Evolutionary conservation across 2,888 invertebrate species (phyloP), one percentile per base, ranked within the genome.

Genomic region (Branchellion lobata): DNA sequence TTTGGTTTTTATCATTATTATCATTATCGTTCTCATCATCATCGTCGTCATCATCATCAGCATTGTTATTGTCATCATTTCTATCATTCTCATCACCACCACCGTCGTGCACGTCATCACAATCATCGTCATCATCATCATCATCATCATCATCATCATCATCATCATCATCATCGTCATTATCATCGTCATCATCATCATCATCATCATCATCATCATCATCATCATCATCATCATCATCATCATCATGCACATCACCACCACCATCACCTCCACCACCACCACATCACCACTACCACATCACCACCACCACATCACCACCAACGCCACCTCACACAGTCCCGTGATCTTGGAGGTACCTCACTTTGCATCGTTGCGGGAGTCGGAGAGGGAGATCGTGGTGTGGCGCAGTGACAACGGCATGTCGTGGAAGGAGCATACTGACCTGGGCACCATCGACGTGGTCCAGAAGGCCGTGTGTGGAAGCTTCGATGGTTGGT

Each of bases 351-450:
- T 97, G 84, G 97, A 98, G 90, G 95, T 98, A 79, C 99, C 99
- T 36, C 99, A 99, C 89, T 99, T 98, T 89, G 99, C 98, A 0
- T 96, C 99, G 0, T 90, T 99, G 76, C 92, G 99, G 21, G 97
- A 96, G 75, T 94, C 85, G 86, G 99, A 99, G 88, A 91, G 99
- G 31, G 99, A 99, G 90, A 97, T 99, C 80, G 95, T 97, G 53
- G 95, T 99, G 84, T 90, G 99, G 72, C 92, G 99, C 79, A 96
- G 96, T 5, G 98, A 99, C 88, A 97, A 99, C 87, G 99, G 99
- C 8, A 96, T 98, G 86, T 95, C 94, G 80, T 99, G 99, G 99
- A 92, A 95, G 80, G 99, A 99, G 87, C 99, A 99, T 87, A 94
- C 94, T 78, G 80, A 96, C 84, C 96, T 97, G 36, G 96, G 96